A percentile compares a stretch with the other conserved stretches of the same genome.
phyloP scores from a whole-genome alignment of 2,797 vertebrate species.

The Oreochromis mossambicus region DNA sequence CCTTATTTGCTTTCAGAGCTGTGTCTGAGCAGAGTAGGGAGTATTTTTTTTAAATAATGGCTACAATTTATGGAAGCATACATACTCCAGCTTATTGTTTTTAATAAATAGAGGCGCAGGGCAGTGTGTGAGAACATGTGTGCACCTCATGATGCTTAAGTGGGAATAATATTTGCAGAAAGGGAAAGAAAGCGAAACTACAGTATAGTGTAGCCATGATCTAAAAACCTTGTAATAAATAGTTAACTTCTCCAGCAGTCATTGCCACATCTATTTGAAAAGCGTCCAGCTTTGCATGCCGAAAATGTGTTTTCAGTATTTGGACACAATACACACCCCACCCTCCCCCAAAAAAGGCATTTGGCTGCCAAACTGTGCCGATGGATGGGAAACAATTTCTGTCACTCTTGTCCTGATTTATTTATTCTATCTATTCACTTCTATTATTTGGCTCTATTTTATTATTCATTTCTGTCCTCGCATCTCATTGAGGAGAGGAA shows the following conservation, averaged over 20 bases:
- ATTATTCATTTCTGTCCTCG: slow-evolving; percentile 71
- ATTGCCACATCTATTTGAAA: slow-evolving; percentile 43
- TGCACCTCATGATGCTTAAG: neutral
- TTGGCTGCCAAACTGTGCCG: slow-evolving; percentile 30
- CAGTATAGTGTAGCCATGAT: neutral
- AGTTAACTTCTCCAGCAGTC: slow-evolving; percentile 33
- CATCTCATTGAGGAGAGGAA: slow-evolving; percentile 58
- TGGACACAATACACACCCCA: slow-evolving; percentile 23
- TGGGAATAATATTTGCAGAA: slow-evolving; percentile 17
- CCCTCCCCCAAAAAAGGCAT: neutral
- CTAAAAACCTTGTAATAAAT: slow-evolving; percentile 27
- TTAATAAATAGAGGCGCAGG: neutral
- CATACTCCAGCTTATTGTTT: neutral
- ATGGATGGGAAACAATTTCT: slow-evolving; percentile 16
- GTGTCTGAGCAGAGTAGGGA: slow-evolving; percentile 2
- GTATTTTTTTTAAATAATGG: neutral
- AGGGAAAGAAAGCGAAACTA: neutral
- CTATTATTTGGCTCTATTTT: slow-evolving; percentile 63
- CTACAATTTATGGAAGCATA: slow-evolving; percentile 8
- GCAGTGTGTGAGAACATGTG: neutral
- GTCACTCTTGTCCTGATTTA: slow-evolving; percentile 36
- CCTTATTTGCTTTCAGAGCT: slow-evolving; percentile 26
- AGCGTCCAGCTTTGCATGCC: slow-evolving; percentile 17
- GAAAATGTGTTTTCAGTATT: slow-evolving; percentile 42
- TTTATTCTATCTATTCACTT: slow-evolving; percentile 56